Base-by-base conservation (phyloP, 2,797 vertebrate genomes). In the Setipinna tenuifilis region DNA sequence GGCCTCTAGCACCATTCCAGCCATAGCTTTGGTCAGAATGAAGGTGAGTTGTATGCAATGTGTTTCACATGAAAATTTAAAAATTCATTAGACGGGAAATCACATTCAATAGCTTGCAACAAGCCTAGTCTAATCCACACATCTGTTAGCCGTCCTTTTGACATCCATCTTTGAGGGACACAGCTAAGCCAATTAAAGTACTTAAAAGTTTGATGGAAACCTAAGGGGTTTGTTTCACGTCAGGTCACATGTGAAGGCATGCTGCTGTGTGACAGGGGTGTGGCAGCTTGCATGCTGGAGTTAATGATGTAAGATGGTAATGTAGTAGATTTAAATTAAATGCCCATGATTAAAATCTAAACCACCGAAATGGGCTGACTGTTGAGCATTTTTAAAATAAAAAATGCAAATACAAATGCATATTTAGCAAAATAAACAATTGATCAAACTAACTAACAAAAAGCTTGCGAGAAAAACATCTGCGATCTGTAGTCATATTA, bases 161-260 rank as follows among this genome's bases (percentile, higher is more conserved):
- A 21, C 31, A 78, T 44, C 68, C 5, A 16, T 19, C 31, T 35
- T 78, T 78, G 35, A 78, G 71, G 71, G 35, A 78, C 17, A 41
- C 9, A 21, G 17, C 35, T 78, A 44, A 78, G 71, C 71, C 71
- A 78, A 78, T 78, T 78, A 78, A 41, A 78, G 31, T 78, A 78
- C 71, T 44, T 78, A 78, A 41, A 78, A 21, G 71, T 78, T 78
- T 78, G 71, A 78, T 78, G 35, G 71, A 78, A 71, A 78, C 71
- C 71, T 41, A 78, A 21, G 17, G 71, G 71, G 31, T 78, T 44
- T 78, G 71, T 44, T 44, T 78, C 28, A 19, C 19, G 19, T 7
- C 31, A 78, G 71, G 35, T 78, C 71, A 71, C 65, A 78, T 78
- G 71, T 44, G 35, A 0, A 41, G 19, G 35, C 71, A 21, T 44